A percentile compares a stretch with the other conserved stretches of the same genome.
These are phyloP conservation scores for Monoplex corrugatus DNA, from an alignment of 2,888 invertebrate genomes.

Conservation along the genomic window DNA sequence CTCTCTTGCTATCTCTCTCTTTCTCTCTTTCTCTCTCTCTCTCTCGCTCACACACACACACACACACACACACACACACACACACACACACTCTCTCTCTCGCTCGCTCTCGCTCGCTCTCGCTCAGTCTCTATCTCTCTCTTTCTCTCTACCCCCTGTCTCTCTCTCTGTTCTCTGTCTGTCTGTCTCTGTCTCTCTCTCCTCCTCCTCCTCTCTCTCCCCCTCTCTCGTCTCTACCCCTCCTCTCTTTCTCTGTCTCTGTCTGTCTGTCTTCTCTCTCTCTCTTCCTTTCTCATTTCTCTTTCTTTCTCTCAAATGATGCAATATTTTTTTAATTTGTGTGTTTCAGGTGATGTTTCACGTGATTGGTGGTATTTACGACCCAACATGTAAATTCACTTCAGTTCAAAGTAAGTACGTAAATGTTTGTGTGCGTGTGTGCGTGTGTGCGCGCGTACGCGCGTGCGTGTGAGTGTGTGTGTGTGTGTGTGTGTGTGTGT, in stretches of 20 bases:
- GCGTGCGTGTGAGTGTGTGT: constrained; percentile 8
- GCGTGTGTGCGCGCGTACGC: neutral
- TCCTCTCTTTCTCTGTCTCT: no score
- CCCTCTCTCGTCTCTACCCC: no score
- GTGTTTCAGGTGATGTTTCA: no score
- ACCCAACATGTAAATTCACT: no score
- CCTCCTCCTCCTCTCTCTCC: neutral
- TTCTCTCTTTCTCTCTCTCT: neutral
- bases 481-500: constrained; percentile 33
- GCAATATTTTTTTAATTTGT: no score
- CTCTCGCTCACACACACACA: neutral
- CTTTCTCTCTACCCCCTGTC: neutral
- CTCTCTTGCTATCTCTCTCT: no score
- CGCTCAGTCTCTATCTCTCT: neutral
- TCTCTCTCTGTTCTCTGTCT: neutral
- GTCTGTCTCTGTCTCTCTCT: neutral
- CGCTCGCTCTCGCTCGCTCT: neutral
- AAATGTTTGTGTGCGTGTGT: constrained; percentile 18
- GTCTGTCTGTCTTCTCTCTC: no score
- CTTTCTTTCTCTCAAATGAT: neutral
- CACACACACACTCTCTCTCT: neutral
- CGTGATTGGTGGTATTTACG: no score
- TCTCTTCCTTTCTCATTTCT: no score
- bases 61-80: neutral
- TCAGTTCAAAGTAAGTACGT: no score